These are phyloP conservation scores for Eueides isabella DNA, from an alignment of 1,140 invertebrate species.

Conservation along the genomic window DNA sequence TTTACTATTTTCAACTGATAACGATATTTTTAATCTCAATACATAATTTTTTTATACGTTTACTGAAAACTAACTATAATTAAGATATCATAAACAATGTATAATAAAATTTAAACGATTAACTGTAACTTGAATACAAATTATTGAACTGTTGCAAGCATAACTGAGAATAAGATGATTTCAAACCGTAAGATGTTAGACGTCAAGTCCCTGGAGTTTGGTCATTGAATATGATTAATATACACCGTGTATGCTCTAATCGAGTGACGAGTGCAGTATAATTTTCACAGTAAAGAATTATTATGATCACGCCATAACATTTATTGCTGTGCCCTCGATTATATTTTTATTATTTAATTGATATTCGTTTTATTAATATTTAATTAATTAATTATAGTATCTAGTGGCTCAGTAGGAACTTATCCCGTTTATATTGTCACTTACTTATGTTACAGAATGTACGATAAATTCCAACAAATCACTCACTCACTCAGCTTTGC, in stretches of 20 bases:
- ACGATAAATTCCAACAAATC: neutral
- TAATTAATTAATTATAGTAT: conserved; percentile 10
- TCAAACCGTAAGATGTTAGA: conserved; percentile 14
- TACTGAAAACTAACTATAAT: too few relatives aligned
- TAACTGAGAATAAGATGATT: conserved; percentile 27
- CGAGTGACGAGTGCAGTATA: conserved; percentile 25
- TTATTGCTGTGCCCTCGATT: conserved; percentile 18
- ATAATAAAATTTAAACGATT: neutral
- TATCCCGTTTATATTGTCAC: neutral
- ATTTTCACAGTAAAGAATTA: conserved; percentile 28
- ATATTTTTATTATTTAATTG: conserved; percentile 16
- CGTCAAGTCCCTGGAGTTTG: conserved; percentile 13
- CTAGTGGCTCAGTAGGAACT: neutral
- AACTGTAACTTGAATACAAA: conserved; percentile 13
- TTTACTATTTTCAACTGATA: too few relatives aligned
- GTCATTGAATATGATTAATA: conserved; percentile 33
- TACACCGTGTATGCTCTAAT: conserved; percentile 30
- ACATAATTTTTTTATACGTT: too few relatives aligned
- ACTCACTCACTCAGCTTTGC: too few relatives aligned
- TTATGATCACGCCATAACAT: conserved; percentile 21
- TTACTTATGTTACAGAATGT: neutral
- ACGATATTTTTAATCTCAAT: too few relatives aligned
- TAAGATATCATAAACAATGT: too few relatives aligned
- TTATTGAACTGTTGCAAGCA: conserved; percentile 1
- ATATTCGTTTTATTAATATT: conserved; percentile 14